Conservation (phyloP, 2,113 vertebrate genomes). For the Anhinga rufa region DNA sequence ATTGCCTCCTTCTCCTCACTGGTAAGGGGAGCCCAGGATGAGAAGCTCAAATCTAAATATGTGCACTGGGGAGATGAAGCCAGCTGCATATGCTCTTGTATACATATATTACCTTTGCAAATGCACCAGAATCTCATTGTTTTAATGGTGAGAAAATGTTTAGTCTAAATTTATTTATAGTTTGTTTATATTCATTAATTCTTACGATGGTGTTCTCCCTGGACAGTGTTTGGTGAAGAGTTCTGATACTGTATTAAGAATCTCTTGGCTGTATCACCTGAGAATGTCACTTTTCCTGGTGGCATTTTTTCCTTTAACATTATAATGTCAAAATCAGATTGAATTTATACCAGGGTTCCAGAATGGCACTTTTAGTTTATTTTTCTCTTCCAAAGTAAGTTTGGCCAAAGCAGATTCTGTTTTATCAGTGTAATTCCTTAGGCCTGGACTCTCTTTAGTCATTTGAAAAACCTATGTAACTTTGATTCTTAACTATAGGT, state of each 20-base stretch:
- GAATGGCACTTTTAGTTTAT: not conserved
- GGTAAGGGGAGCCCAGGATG: not conserved
- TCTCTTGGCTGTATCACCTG: not conserved
- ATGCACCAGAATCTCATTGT: not conserved
- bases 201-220: not conserved
- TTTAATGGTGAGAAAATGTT: not conserved
- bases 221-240: not conserved
- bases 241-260: not conserved
- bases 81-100: not conserved
- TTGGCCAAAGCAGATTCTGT: not conserved
- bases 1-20: not conserved
- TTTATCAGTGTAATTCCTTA: not conserved
- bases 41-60: not conserved
- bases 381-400: not conserved
- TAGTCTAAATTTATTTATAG: not conserved
- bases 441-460: not conserved
- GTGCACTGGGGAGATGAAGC: not conserved
- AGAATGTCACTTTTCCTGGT: not conserved
- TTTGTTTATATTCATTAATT: conserved; percentile 2
- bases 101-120: not conserved
- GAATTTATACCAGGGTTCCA: not conserved
- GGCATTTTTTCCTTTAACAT: not conserved
- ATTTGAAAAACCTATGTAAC: not conserved
- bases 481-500: not conserved
- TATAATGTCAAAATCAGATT: not conserved